Base-by-base conservation (phyloP, 2,888 invertebrate genomes). In the Amphimallon solstitiale region DNA sequence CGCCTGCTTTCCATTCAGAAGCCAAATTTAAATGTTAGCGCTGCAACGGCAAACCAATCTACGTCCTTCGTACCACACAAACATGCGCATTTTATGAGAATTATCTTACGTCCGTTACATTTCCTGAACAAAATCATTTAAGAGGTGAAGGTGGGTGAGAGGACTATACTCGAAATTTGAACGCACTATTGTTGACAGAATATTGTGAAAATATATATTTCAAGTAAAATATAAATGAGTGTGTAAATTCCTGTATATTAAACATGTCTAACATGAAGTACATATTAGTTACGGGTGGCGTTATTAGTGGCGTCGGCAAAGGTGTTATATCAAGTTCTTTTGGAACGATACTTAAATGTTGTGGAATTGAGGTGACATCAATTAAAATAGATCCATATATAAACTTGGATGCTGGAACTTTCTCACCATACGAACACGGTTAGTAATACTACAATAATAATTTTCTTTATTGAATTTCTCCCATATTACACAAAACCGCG, bases 341-440 rank as follows among this genome's bases (percentile, higher is more conserved):
- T 83, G 99, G 98, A 49, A 95, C 97, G 38, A 90, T 97, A 78
- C 85, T 99, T 37, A 98, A 98, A 85, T 93, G 95, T 76, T 95
- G 95, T 81, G 97, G 97, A 29, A 91, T 98, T 72, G 90, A 93
- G 83, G 98, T 99, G 62, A 98, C 99, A 63, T 95, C 97, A 46
- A 99, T 99, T 78, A 99, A 99, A 88, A 99, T 99, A 80, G 99
- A 99, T 84, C 99, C 99, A 0, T 99, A 99, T 80, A 95, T 99
- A 72, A 99, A 99, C 84, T 96, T 99, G 69, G 99, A 99, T 83
- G 98, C 98, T 71, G 98, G 98, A 67, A 98, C 98, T 17, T 99
- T 99, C 85, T 98, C 98, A 7, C 98, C 98, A 0, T 98, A 97
- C 79, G 98, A 99, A 81, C 98, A 99, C 82, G 98, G 98, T 96